phyloP scores from a whole-genome alignment of 2,113 vertebrate species.

The Paracanthobrama guichenoti region DNA sequence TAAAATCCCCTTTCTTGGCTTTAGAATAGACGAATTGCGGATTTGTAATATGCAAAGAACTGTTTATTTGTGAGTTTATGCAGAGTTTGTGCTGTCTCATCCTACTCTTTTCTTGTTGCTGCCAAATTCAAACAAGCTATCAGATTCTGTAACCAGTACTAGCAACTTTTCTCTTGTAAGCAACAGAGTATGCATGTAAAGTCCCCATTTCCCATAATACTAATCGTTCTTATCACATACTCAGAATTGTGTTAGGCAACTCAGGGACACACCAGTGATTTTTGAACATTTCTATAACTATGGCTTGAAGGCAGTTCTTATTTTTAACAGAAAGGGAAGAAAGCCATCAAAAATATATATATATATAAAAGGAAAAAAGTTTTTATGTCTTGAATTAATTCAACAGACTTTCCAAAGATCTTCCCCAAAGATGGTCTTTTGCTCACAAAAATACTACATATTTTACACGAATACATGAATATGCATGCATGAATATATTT shows the following conservation, averaged over 20 bases:
- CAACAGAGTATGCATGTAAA: background rate
- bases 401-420: background rate
- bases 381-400: background rate
- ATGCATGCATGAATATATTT: background rate
- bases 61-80: background rate
- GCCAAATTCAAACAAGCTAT: conserved; percentile 12
- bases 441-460: background rate
- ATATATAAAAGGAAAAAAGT: background rate
- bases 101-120: background rate
- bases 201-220: background rate
- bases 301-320: background rate
- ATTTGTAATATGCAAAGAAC: conserved; percentile 12
- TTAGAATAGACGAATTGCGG: background rate
- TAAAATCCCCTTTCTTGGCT: conserved; percentile 1
- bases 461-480: background rate
- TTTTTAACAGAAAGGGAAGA: background rate
- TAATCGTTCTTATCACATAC: background rate
- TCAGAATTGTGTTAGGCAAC: background rate
- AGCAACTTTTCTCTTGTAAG: background rate
- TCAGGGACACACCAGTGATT: background rate
- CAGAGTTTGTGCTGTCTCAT: background rate
- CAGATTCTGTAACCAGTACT: background rate
- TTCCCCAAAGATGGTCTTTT: background rate
- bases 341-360: background rate
- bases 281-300: background rate